phyloP scores from a whole-genome alignment of 1,140 invertebrate species.

The Pararge aegeria region DNA sequence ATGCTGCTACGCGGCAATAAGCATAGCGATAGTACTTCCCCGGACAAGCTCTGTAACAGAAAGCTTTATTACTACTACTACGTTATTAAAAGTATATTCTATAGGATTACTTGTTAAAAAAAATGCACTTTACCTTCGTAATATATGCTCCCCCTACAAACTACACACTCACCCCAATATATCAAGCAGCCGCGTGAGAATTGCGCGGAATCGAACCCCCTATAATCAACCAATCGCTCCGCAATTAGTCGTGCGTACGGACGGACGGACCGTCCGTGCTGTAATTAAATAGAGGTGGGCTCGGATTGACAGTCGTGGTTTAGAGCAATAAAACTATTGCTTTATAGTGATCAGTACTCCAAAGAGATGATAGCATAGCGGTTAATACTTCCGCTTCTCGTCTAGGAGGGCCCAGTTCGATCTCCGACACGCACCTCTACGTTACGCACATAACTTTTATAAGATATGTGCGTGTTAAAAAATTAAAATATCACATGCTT shows the following conservation, averaged over 20 bases:
- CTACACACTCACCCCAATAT: slow-evolving; percentile 39
- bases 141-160: slow-evolving; percentile 22
- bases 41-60: no score
- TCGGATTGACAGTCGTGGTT: slow-evolving; percentile 18
- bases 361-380: background rate
- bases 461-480: no score
- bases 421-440: no score
- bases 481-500: background rate
- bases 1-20: no score
- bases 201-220: slow-evolving; percentile 42
- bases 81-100: no score
- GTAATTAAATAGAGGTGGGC: slow-evolving; percentile 37
- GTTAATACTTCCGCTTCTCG: background rate
- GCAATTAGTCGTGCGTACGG: slow-evolving; percentile 45
- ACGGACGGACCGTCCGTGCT: slow-evolving; percentile 25
- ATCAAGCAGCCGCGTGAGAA: slow-evolving; percentile 47
- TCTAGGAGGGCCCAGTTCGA: background rate
- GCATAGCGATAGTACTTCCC: no score
- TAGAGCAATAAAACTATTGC: slow-evolving; percentile 5
- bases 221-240: slow-evolving; percentile 58
- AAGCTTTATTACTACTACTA: no score
- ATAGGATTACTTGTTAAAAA: no score
- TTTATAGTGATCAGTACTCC: background rate
- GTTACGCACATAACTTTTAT: no score
- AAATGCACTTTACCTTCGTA: slow-evolving; percentile 1